Conservation (phyloP, 1,140 invertebrate species). For the Philopotamus ludificatus region DNA sequence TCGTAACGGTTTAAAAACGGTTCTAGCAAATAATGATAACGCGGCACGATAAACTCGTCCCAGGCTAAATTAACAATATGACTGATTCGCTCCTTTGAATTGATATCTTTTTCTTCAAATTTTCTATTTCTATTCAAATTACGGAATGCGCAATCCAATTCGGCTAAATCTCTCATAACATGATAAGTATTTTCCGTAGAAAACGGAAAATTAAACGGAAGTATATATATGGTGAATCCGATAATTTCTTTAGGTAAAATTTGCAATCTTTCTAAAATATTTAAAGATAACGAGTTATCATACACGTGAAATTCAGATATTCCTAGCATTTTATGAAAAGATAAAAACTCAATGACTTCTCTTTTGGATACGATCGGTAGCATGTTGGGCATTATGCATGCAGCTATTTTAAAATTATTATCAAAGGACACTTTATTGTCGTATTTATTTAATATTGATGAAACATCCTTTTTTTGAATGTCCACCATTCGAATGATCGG, state of each 20-base stretch:
- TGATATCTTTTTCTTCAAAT: conserved; percentile 46
- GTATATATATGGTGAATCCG: conserved; percentile 56
- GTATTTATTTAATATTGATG: background rate
- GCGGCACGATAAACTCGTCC: conserved; percentile 66
- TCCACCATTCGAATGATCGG: conserved; percentile 53
- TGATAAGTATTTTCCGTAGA: conserved; percentile 51
- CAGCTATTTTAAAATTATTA: conserved; percentile 53
- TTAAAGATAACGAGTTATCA: conserved; percentile 57
- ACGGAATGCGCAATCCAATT: conserved; percentile 64
- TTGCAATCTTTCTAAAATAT: conserved; percentile 54
- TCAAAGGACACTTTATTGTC: conserved; percentile 47
- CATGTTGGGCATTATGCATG: conserved; percentile 57
- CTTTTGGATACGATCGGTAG: conserved; percentile 53
- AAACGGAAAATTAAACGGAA: conserved; percentile 57
- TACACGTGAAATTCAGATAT: conserved; percentile 59
- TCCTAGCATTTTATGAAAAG: conserved; percentile 59
- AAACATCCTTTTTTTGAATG: conserved; percentile 39
- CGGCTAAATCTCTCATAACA: conserved; percentile 55
- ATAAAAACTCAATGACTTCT: conserved; percentile 58
- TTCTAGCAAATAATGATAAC: conserved; percentile 55
- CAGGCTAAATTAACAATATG: conserved; percentile 60
- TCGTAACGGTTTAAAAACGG: conserved; percentile 50
- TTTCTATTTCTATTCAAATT: conserved; percentile 53
- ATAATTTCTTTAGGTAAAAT: conserved; percentile 56
- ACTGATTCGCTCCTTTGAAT: conserved; percentile 55